Percentiles rank a stretch among this genome's conserved stretches.
phyloP scores from a whole-genome alignment of 2,797 vertebrate genomes.

The Thalassophryne amazonica region DNA sequence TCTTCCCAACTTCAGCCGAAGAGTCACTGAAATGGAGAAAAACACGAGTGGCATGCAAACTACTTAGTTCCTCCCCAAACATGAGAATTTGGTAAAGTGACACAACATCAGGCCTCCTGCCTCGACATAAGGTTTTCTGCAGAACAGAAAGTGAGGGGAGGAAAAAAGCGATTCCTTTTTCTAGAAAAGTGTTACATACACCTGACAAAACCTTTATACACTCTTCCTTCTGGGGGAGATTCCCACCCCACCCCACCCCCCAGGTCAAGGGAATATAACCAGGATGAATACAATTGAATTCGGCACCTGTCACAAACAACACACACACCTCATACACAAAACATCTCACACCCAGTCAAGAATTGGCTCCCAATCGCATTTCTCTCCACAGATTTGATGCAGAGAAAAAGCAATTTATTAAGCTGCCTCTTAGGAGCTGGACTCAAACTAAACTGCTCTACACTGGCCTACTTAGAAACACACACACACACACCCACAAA shows the following conservation, averaged over 20 bases:
- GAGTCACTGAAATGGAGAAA: constrained; percentile 4
- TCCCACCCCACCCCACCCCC: no score
- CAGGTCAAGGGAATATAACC: constrained; percentile 37
- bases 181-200: constrained; percentile 25
- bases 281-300: constrained; percentile 47
- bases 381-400: constrained; percentile 62
- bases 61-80: constrained; percentile 7
- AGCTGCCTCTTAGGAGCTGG: constrained; percentile 61
- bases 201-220: no score
- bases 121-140: not conserved
- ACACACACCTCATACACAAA: constrained; percentile 13
- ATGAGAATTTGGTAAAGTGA: not conserved
- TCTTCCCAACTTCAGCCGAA: constrained; percentile 21
- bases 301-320: constrained; percentile 35
- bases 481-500: constrained; percentile 14
- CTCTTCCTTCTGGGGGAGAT: constrained; percentile 23
- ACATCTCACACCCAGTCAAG: constrained; percentile 31
- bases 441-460: constrained; percentile 62
- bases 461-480: constrained; percentile 54
- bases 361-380: constrained; percentile 57
- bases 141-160: not conserved
- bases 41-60: constrained; percentile 2
- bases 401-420: constrained; percentile 73
- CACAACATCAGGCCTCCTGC: constrained; percentile 6
- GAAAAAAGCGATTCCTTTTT: not conserved